Evolutionary conservation across 2,888 invertebrate genomes (phyloP).

Genomic region (Coecobrya sp.): DNA sequence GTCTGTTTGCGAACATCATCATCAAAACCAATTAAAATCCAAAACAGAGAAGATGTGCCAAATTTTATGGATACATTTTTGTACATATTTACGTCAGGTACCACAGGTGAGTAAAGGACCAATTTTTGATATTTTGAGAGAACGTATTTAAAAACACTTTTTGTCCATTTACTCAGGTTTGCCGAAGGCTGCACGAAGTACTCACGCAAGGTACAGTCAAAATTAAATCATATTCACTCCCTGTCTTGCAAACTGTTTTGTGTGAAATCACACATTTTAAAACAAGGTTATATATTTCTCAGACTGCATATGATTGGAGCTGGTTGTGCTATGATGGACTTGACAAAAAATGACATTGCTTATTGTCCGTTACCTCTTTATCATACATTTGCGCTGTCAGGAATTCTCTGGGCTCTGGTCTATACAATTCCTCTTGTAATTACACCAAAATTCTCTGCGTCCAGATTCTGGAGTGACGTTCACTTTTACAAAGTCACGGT

Average conservation of each 20-base stretch:
- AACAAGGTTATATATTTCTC: background rate
- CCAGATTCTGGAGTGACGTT: conserved; percentile 76
- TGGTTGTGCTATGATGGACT: background rate
- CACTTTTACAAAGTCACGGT: conserved; percentile 75
- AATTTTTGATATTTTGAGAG: no score
- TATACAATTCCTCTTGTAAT: conserved; percentile 59
- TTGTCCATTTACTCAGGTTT: conserved; percentile 30
- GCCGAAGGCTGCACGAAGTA: conserved; percentile 66
- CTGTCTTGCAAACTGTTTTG: background rate
- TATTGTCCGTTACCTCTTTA: conserved; percentile 74
- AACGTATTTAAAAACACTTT: no score
- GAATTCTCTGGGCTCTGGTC: conserved; percentile 21
- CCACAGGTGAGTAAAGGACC: no score
- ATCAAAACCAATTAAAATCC: conserved; percentile 44
- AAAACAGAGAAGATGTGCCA: conserved; percentile 32
- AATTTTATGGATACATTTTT: conserved; percentile 60
- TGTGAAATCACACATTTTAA: background rate
- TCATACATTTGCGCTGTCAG: conserved; percentile 52
- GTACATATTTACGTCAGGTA: conserved; percentile 71
- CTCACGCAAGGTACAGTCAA: conserved; percentile 59
- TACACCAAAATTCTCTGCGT: conserved; percentile 69
- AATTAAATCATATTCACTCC: background rate
- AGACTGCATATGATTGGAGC: conserved; percentile 38
- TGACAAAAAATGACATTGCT: conserved; percentile 30
- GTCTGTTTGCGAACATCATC: conserved; percentile 44